Evolutionary conservation across 2,113 vertebrate species (phyloP).

Genomic region (Thryonomys swinderianus): DNA sequence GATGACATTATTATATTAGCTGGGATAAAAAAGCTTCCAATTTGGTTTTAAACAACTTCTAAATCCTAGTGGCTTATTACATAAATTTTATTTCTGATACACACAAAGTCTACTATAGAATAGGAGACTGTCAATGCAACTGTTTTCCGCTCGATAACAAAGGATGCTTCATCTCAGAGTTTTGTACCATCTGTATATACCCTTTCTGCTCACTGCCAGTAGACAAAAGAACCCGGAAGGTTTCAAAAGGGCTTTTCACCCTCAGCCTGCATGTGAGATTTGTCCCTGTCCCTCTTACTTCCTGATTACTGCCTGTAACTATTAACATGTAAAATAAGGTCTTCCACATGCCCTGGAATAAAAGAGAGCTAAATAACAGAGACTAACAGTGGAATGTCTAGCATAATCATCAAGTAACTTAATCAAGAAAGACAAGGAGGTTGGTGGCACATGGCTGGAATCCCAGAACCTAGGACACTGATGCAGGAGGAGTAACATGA

Average conservation of each 20-base stretch:
- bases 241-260: background rate
- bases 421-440: background rate
- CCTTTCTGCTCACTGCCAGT: background rate
- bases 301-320: background rate
- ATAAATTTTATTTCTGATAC: slow-evolving; percentile 21
- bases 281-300: background rate
- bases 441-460: background rate
- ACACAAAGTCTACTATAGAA: background rate
- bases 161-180: background rate
- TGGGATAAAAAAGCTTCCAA: background rate
- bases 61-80: slow-evolving; percentile 4
- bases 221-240: background rate
- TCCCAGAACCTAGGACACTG: background rate
- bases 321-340: background rate
- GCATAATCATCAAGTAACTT: background rate
- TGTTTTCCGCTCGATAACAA: background rate
- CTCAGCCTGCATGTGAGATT: background rate
- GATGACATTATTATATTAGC: slow-evolving; percentile 29
- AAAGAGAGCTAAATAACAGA: background rate
- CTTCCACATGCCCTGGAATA: background rate
- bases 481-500: background rate
- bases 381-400: background rate
- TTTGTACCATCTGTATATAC: background rate
- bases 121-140: background rate
- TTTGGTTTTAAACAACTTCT: slow-evolving; percentile 8